phyloP scores from a whole-genome alignment of 2,113 vertebrate genomes.

The Gallinago jamesoni region DNA sequence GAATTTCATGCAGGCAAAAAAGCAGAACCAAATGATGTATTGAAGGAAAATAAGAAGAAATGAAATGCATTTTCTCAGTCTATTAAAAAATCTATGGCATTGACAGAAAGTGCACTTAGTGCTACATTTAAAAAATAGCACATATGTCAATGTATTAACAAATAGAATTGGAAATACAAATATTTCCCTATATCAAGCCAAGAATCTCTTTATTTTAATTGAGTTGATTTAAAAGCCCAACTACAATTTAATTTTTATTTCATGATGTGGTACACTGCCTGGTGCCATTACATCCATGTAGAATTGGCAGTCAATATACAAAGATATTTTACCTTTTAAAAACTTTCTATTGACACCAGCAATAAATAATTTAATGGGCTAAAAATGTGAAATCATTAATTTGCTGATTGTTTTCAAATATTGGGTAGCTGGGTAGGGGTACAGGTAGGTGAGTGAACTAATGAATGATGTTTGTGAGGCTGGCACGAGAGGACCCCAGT shows the following conservation, averaged over 20 bases:
- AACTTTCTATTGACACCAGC: conserved; percentile 76
- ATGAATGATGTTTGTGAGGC: neutral
- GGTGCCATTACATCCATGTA: conserved; percentile 72
- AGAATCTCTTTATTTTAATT: conserved; percentile 91
- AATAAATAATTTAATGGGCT: conserved; percentile 75
- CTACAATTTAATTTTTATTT: conserved; percentile 92
- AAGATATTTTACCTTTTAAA: conserved; percentile 80
- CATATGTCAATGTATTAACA: conserved; percentile 90
- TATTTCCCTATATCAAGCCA: conserved; percentile 89
- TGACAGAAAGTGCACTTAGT: conserved; percentile 91
- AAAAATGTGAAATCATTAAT: conserved; percentile 71
- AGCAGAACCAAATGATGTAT: conserved; percentile 99
- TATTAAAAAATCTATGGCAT: conserved; percentile 93
- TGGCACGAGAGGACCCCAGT: neutral
- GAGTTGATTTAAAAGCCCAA: conserved; percentile 88
- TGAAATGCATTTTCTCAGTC: conserved; percentile 99
- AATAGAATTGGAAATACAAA: conserved; percentile 90
- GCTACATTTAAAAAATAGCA: conserved; percentile 90
- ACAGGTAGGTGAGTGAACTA: neutral
- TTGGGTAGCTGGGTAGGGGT: conserved; percentile 1
- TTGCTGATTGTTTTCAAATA: conserved; percentile 59
- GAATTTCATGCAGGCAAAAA: conserved; percentile 99
- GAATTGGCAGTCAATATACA: conserved; percentile 75
- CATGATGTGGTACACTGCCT: conserved; percentile 77
- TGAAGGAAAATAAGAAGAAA: conserved; percentile 99